Evolutionary conservation across 2,113 vertebrate genomes (phyloP).

Genomic region (Lamprotornis superbus): DNA sequence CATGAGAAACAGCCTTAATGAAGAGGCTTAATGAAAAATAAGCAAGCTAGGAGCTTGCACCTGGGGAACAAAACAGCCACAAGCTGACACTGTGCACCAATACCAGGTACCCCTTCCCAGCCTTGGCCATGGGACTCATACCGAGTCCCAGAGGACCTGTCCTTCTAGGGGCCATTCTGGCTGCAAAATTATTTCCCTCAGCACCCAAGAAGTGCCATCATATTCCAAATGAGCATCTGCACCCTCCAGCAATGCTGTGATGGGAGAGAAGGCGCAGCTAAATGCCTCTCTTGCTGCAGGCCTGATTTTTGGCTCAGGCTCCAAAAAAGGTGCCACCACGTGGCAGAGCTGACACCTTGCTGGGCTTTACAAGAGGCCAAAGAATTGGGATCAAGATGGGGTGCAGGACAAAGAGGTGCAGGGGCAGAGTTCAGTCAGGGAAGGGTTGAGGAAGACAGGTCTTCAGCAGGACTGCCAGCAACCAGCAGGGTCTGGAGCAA

Average conservation of each 20-base stretch:
- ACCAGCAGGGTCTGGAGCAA: neutral
- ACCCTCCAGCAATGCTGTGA: neutral
- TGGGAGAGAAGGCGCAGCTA: neutral
- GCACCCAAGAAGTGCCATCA: neutral
- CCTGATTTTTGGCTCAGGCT: neutral
- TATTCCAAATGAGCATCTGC: neutral
- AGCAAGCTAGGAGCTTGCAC: neutral
- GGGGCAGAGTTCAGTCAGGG: neutral
- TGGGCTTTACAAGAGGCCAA: neutral
- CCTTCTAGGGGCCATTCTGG: neutral
- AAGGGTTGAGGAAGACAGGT: neutral
- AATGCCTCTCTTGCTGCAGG: neutral
- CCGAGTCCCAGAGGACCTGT: neutral
- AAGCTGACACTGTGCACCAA: neutral
- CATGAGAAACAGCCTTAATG: neutral
- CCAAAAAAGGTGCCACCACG: neutral
- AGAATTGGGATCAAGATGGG: neutral
- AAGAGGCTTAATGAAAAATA: conserved; percentile 28
- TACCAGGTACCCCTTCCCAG: neutral
- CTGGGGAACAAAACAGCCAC: neutral
- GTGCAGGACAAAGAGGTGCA: neutral
- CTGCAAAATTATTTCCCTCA: neutral
- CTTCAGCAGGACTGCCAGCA: neutral
- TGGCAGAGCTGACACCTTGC: neutral
- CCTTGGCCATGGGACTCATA: neutral